Evolutionary conservation across 2,797 vertebrate species (phyloP).

Genomic region (Antennarius maculatus): DNA sequence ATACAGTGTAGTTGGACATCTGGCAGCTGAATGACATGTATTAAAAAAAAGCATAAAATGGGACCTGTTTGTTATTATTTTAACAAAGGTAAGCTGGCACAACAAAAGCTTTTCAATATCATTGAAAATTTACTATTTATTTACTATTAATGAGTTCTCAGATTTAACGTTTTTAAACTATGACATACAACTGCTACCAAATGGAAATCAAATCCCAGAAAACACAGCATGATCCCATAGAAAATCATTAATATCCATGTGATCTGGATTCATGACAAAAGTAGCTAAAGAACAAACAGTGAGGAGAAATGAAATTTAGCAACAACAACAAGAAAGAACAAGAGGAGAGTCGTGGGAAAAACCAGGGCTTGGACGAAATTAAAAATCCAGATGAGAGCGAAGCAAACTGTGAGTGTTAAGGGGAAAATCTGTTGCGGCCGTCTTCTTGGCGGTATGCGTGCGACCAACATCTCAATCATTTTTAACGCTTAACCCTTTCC

Average conservation of each 20-base stretch:
- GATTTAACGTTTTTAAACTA: too few species aligned
- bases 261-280: not conserved
- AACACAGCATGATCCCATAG: not conserved
- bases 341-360: not conserved
- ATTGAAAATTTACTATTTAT: too few species aligned
- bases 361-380: conserved; percentile 37
- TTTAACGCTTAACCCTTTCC: conserved; percentile 66
- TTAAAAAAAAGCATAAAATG: too few species aligned
- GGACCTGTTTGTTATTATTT: too few species aligned
- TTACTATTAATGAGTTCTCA: too few species aligned
- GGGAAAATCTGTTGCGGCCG: conserved; percentile 46
- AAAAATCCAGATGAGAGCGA: conserved; percentile 46
- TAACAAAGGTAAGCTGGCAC: too few species aligned
- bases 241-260: not conserved
- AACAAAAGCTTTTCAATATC: too few species aligned
- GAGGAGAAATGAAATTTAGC: conserved; percentile 26
- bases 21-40: too few species aligned
- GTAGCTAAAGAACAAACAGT: not conserved
- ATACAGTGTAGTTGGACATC: too few species aligned
- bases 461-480: conserved; percentile 75
- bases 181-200: too few species aligned
- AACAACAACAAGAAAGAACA: conserved; percentile 6
- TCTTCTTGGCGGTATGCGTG: conserved; percentile 61
- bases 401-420: conserved; percentile 44
- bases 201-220: not conserved